A percentile compares a stretch with the other conserved stretches of the same genome.
phyloP scores from a whole-genome alignment of 2,113 vertebrate species.

The Gymnocephalus cernua region DNA sequence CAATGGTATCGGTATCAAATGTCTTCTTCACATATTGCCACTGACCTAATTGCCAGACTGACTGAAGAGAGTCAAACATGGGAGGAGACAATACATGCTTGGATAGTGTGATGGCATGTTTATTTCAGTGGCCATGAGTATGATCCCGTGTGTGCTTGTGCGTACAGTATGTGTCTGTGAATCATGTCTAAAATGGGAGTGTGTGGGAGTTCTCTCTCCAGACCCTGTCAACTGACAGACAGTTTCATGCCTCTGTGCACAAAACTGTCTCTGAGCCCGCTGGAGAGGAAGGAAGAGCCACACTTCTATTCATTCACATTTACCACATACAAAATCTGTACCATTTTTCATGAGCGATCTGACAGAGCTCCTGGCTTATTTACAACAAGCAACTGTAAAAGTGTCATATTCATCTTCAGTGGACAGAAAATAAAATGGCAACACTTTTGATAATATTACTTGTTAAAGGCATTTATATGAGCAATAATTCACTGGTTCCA shows the following conservation, averaged over 20 bases:
- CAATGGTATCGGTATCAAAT: conserved; percentile 29
- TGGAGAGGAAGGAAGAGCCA: background rate
- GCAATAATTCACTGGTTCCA: no score
- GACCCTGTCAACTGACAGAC: conserved; percentile 59
- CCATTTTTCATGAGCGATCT: background rate
- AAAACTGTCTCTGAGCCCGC: conserved; percentile 40
- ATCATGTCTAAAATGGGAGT: conserved; percentile 61
- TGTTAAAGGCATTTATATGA: background rate
- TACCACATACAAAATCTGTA: background rate
- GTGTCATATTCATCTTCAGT: background rate
- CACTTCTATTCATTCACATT: conserved; percentile 29
- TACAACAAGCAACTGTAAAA: background rate
- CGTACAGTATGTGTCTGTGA: conserved; percentile 11
- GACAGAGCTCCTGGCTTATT: background rate
- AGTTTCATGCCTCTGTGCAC: conserved; percentile 63
- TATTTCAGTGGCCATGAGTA: conserved; percentile 41
- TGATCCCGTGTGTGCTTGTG: background rate
- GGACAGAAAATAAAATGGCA: background rate
- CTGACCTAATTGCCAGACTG: conserved; percentile 23
- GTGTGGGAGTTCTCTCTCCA: conserved; percentile 61
- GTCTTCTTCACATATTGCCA: conserved; percentile 44
- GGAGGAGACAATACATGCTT: conserved; percentile 5
- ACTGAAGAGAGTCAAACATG: conserved; percentile 13
- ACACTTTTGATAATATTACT: background rate
- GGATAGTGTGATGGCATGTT: conserved; percentile 26